Evolutionary conservation across 1,140 invertebrate genomes (phyloP).

Genomic region (Drosophila kurseongensis): DNA sequence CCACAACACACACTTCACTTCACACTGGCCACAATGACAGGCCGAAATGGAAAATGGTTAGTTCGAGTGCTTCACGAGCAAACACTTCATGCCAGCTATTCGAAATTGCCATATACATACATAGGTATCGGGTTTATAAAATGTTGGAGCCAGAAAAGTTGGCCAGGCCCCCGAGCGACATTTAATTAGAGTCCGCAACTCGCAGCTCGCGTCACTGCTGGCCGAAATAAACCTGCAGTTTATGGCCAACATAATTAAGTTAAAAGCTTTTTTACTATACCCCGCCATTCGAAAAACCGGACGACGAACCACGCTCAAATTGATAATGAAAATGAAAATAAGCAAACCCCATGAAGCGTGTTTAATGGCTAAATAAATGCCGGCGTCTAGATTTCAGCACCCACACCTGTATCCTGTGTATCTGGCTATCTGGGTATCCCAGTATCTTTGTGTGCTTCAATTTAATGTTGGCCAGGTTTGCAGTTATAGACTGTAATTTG

Average conservation of each 20-base stretch:
- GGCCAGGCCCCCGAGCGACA: conserved; percentile 67
- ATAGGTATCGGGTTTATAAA: conserved; percentile 13
- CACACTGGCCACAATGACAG: conserved; percentile 73
- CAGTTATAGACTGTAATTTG: conserved; percentile 50
- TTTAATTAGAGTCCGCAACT: conserved; percentile 73
- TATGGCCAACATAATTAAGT: conserved; percentile 83
- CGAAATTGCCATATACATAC: conserved; percentile 25
- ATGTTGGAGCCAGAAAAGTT: conserved; percentile 42
- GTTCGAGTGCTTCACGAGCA: conserved; percentile 78
- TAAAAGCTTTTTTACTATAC: conserved; percentile 80
- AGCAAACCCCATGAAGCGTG: conserved; percentile 75
- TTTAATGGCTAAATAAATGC: conserved; percentile 82
- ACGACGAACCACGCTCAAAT: conserved; percentile 63
- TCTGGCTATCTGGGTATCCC: conserved; percentile 14
- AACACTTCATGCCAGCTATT: conserved; percentile 58
- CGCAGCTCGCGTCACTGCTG: conserved; percentile 19
- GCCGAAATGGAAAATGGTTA: conserved; percentile 72
- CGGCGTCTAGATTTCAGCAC: conserved; percentile 54
- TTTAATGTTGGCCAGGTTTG: conserved; percentile 25
- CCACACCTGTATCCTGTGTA: conserved; percentile 44
- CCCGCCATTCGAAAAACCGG: conserved; percentile 21
- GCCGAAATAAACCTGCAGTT: conserved; percentile 79
- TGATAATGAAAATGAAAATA: conserved; percentile 83
- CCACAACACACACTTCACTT: conserved; percentile 45
- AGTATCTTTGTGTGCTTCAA: conserved; percentile 30